Conservation (phyloP, 2,797 vertebrate species). For the Hozukius guyotensis region DNA sequence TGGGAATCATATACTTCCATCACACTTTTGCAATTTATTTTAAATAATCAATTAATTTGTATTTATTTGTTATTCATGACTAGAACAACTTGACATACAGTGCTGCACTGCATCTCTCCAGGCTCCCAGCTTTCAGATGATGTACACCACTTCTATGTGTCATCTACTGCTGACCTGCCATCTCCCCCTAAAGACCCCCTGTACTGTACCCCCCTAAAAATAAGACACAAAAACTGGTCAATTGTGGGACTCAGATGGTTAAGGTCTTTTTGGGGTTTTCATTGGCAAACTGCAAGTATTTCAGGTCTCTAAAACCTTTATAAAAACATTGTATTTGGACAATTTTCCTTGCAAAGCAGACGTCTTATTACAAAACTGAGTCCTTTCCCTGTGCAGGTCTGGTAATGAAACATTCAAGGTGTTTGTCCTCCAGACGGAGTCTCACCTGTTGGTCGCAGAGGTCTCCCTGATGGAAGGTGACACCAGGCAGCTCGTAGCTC, state of each 20-base stretch:
- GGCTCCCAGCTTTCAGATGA: no score
- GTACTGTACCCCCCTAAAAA: no score
- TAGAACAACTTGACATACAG: no score
- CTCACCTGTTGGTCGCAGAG: constrained; percentile 90
- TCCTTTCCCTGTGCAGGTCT: neutral
- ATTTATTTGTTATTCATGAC: no score
- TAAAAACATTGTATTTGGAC: neutral
- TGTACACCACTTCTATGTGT: no score
- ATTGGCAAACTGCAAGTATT: neutral
- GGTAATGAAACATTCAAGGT: neutral
- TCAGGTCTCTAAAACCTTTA: neutral
- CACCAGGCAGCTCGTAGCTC: constrained; percentile 84
- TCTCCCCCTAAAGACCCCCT: no score
- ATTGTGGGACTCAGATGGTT: neutral
- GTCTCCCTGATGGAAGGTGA: constrained; percentile 91
- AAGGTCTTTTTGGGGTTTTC: neutral
- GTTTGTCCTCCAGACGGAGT: neutral
- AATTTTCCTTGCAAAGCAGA: neutral
- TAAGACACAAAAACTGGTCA: neutral
- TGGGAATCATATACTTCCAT: no score
- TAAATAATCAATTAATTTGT: no score
- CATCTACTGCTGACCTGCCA: no score
- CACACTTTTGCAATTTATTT: no score
- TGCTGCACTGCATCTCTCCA: no score
- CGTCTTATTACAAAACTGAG: neutral